Percentiles rank a stretch among this genome's conserved stretches.
Evolutionary conservation across 2,113 vertebrate genomes (phyloP).

Genomic region (Hirundichthys speculiger): DNA sequence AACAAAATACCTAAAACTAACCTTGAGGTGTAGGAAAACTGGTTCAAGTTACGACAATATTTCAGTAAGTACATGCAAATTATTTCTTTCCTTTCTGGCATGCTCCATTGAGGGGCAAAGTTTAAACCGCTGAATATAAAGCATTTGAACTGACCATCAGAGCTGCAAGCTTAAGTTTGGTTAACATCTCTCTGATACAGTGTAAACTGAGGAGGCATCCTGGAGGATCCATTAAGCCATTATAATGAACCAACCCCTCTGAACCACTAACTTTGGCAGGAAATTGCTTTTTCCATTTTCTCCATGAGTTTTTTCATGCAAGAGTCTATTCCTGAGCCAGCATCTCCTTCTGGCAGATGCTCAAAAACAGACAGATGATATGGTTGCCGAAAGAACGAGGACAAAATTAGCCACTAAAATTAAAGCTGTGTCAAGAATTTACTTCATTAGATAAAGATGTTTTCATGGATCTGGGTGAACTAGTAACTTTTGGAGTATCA

Average conservation of each 20-base stretch:
- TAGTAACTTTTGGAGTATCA: not conserved
- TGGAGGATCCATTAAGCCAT: slow-evolving; percentile 80
- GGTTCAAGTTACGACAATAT: slow-evolving; percentile 24
- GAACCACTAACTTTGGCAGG: slow-evolving; percentile 80
- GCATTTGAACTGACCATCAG: slow-evolving; percentile 42
- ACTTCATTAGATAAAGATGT: not conserved
- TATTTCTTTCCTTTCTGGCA: slow-evolving; percentile 38
- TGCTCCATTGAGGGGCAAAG: slow-evolving; percentile 30
- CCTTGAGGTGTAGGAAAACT: slow-evolving; percentile 39
- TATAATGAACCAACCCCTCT: slow-evolving; percentile 76
- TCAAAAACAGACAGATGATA: slow-evolving; percentile 68
- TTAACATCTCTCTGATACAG: slow-evolving; percentile 58
- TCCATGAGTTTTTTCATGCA: slow-evolving; percentile 56
- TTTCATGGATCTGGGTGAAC: not conserved
- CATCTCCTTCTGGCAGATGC: slow-evolving; percentile 50
- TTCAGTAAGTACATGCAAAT: slow-evolving; percentile 45
- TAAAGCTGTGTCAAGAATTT: too few relatives aligned
- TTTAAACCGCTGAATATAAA: slow-evolving; percentile 42
- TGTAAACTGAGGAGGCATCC: slow-evolving; percentile 77
- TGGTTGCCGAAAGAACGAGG: slow-evolving; percentile 30
- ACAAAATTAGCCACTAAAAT: slow-evolving; percentile 14
- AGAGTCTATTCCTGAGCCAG: slow-evolving; percentile 59
- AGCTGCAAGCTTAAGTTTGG: slow-evolving; percentile 58
- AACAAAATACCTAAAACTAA: slow-evolving; percentile 28
- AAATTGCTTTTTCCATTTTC: slow-evolving; percentile 80